Conservation (phyloP, 1,140 invertebrate genomes). For the Bombus terrestris region DNA sequence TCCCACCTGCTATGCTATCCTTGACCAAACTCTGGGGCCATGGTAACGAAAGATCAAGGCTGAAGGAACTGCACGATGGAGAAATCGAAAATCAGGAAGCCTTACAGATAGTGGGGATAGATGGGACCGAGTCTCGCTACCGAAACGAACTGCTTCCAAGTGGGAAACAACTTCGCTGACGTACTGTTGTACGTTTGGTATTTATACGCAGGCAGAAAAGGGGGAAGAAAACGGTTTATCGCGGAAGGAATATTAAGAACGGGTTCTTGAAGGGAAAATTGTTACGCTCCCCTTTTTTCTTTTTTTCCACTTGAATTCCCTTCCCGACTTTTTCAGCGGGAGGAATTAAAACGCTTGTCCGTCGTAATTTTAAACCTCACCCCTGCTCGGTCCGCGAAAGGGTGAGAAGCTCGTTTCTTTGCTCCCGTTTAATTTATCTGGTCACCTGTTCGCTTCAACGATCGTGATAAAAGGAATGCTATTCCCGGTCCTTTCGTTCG, state of each 20-base stretch:
- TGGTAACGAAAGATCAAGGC: neutral
- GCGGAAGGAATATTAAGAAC: constrained; percentile 14
- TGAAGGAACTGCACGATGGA: too few species aligned
- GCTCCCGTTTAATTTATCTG: constrained; percentile 25
- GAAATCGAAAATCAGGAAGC: neutral
- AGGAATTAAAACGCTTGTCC: constrained; percentile 71
- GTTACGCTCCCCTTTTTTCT: neutral
- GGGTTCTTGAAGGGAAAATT: constrained; percentile 2
- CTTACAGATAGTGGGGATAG: neutral
- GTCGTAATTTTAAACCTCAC: constrained; percentile 38
- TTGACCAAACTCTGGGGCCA: constrained; percentile 19
- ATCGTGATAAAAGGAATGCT: neutral
- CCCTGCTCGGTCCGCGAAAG: neutral
- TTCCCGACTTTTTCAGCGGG: constrained; percentile 58
- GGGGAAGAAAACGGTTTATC: neutral
- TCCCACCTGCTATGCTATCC: neutral
- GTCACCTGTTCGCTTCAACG: constrained; percentile 18
- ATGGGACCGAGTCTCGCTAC: neutral
- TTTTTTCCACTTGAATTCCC: neutral
- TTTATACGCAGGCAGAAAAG: neutral
- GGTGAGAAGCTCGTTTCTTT: constrained; percentile 19
- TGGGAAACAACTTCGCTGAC: neutral
- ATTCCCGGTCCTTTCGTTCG: neutral
- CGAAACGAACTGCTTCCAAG: neutral
- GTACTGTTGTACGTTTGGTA: too few species aligned